Conservation (phyloP, 2,888 invertebrate species). For the Limenitis camilla region DNA sequence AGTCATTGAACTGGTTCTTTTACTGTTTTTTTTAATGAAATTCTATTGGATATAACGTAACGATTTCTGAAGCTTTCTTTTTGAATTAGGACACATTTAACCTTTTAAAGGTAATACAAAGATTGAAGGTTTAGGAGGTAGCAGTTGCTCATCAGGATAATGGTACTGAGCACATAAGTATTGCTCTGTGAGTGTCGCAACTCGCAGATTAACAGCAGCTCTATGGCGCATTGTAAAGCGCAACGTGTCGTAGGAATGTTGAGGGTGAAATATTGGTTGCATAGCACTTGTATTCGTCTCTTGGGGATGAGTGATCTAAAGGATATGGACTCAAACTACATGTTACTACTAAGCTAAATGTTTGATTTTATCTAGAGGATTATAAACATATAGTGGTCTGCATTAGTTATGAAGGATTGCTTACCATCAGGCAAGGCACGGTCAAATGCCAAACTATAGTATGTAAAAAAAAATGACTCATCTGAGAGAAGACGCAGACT, state of each 20-base stretch:
- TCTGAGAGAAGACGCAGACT: no score
- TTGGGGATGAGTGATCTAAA: constrained; percentile 12
- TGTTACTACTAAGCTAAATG: no score
- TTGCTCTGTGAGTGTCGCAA: constrained; percentile 22
- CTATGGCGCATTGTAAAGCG: constrained; percentile 16
- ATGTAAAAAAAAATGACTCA: no score
- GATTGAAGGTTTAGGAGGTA: constrained; percentile 1
- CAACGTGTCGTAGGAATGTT: constrained; percentile 19
- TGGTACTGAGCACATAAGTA: constrained; percentile 46
- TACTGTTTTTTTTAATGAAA: no score
- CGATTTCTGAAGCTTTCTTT: no score
- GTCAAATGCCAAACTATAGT: no score
- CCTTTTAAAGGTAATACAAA: not conserved
- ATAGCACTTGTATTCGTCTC: constrained; percentile 15
- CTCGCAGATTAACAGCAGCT: constrained; percentile 15
- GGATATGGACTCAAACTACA: constrained; percentile 6
- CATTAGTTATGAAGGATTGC: no score
- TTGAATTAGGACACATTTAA: no score
- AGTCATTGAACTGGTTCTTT: no score
- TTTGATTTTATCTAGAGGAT: constrained; percentile 1
- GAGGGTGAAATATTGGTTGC: constrained; percentile 20
- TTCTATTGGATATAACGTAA: no score
- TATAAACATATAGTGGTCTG: not conserved
- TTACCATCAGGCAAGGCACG: no score
- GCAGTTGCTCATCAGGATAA: constrained; percentile 48